These are phyloP conservation scores for Clusia tigrina DNA, from an alignment of 2,888 invertebrate genomes.

Conservation along the genomic window DNA sequence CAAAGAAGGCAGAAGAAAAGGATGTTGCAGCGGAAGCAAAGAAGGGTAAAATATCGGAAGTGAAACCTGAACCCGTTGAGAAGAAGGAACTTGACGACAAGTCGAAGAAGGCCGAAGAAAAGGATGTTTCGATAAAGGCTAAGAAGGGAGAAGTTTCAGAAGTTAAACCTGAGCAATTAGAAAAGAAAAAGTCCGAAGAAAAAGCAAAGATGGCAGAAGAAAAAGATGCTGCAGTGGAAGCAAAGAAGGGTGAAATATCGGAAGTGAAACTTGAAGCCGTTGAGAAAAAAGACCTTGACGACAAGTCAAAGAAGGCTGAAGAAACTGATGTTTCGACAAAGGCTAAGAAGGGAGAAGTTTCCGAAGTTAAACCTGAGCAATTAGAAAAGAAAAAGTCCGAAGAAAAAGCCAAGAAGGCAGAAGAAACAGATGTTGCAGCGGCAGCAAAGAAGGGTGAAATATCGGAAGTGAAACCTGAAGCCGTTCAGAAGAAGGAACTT, in stretches of 20 bases:
- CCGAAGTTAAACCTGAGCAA: slow-evolving; percentile 22
- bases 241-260: background rate
- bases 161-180: background rate
- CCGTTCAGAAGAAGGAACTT: slow-evolving; percentile 21
- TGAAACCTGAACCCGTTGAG: slow-evolving; percentile 34
- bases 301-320: background rate
- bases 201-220: background rate
- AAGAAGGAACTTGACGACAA: slow-evolving; percentile 25
- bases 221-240: background rate
- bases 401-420: slow-evolving; percentile 1
- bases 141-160: background rate
- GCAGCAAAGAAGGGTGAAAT: slow-evolving; percentile 12
- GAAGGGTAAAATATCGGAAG: slow-evolving; percentile 24
- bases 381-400: background rate
- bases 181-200: background rate
- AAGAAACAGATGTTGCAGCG: background rate
- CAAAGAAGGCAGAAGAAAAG: slow-evolving; percentile 8
- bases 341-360: slow-evolving; percentile 22
- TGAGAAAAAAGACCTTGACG: background rate
- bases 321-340: background rate
- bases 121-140: background rate
- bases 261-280: background rate
- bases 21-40: background rate
- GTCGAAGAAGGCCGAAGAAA: background rate
- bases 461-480: background rate